These are phyloP conservation scores for Phrynosoma platyrhinos DNA, from an alignment of 2,113 vertebrate species.

Conservation along the genomic window DNA sequence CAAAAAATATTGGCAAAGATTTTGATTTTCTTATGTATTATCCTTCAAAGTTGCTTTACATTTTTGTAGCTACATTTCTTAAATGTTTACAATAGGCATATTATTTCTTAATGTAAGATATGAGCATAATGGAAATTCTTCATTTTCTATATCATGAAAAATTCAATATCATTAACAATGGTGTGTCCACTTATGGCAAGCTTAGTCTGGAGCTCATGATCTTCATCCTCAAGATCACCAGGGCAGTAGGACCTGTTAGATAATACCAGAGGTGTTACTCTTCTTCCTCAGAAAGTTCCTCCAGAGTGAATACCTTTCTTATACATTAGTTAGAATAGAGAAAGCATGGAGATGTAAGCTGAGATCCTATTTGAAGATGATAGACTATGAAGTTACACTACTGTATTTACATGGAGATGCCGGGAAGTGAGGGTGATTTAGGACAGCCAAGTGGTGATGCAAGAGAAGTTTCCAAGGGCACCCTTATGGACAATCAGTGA, in stretches of 20 bases:
- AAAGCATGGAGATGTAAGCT: not conserved
- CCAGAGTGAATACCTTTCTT: not conserved
- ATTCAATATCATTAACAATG: not conserved
- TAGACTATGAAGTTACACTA: no score
- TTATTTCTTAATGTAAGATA: not conserved
- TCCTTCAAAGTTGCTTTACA: slow-evolving; percentile 16
- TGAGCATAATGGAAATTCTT: not conserved
- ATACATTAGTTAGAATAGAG: not conserved
- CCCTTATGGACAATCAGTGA: no score
- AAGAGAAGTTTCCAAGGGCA: no score
- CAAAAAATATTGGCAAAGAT: not conserved
- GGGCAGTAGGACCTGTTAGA: not conserved
- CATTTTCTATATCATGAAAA: not conserved
- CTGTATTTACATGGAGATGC: no score
- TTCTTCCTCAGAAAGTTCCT: not conserved
- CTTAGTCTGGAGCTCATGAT: not conserved
- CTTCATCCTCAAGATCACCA: not conserved
- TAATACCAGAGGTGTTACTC: not conserved
- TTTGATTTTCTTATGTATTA: slow-evolving; percentile 8
- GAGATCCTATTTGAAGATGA: no score
- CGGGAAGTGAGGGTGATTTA: no score
- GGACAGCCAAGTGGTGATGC: no score
- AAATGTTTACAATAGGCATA: not conserved
- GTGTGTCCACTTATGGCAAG: not conserved
- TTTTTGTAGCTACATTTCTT: not conserved